These are phyloP conservation scores for Halictus rubicundus DNA, from an alignment of 1,140 invertebrate genomes.

Conservation along the genomic window DNA sequence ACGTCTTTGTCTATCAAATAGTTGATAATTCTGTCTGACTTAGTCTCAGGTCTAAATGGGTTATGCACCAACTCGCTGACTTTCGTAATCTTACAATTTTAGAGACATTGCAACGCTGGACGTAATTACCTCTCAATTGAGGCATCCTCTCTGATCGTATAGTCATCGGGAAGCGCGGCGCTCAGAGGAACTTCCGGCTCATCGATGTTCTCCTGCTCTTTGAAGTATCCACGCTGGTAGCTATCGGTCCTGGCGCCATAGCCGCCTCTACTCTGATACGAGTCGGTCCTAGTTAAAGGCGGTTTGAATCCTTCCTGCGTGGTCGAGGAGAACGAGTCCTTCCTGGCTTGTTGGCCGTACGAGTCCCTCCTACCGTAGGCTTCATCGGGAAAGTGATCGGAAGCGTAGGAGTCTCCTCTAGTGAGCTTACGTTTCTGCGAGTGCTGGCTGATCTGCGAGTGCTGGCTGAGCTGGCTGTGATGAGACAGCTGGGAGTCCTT, in stretches of 20 bases:
- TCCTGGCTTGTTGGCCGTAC: conserved; percentile 61
- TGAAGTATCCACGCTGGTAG: conserved; percentile 76
- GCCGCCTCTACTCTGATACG: conserved; percentile 72
- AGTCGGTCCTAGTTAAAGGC: conserved; percentile 67
- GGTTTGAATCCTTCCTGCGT: conserved; percentile 70
- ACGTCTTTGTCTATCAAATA: too few species aligned
- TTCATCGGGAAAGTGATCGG: conserved; percentile 73
- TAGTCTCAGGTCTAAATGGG: too few species aligned
- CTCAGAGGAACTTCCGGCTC: conserved; percentile 70
- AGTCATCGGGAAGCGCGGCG: conserved; percentile 73
- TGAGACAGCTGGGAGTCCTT: conserved; percentile 77
- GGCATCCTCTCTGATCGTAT: conserved; percentile 74
- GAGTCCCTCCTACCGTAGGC: conserved; percentile 65
- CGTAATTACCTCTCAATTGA: conserved; percentile 77
- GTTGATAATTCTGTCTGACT: too few species aligned
- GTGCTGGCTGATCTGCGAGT: conserved; percentile 58
- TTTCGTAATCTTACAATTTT: too few species aligned
- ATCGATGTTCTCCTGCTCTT: conserved; percentile 76
- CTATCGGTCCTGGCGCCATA: conserved; percentile 76
- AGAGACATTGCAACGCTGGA: too few species aligned
- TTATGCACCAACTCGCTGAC: too few species aligned
- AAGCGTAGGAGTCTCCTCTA: conserved; percentile 73
- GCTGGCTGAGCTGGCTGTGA: conserved; percentile 69
- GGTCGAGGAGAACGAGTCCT: conserved; percentile 73
- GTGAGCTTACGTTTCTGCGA: conserved; percentile 74